These are phyloP conservation scores for Quadroppia sp. DNA, from an alignment of 2,888 invertebrate genomes.

Conservation along the genomic window DNA sequence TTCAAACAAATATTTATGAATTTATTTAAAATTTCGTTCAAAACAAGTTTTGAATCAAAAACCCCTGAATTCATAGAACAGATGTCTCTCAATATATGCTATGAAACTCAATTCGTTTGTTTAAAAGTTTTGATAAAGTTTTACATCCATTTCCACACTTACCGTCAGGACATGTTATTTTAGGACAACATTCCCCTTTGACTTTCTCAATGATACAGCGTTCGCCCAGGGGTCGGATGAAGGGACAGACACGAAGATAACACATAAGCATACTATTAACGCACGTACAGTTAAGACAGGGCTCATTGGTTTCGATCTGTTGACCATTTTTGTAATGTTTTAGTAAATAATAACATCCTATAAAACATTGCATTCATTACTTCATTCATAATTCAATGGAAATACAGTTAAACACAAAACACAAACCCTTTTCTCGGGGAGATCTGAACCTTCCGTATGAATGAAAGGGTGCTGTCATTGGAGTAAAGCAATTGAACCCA, in stretches of 20 bases:
- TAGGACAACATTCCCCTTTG: slow-evolving; percentile 86
- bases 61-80: too few species aligned
- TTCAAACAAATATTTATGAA: too few species aligned
- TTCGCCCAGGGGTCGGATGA: slow-evolving; percentile 86
- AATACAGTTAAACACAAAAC: too few species aligned
- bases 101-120: too few species aligned
- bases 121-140: too few species aligned
- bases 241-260: slow-evolving; percentile 85
- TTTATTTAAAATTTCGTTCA: too few species aligned
- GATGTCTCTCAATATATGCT: too few species aligned
- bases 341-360: slow-evolving; percentile 87
- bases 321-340: slow-evolving; percentile 89
- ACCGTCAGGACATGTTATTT: slow-evolving; percentile 90
- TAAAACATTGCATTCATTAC: too few species aligned
- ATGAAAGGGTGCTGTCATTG: slow-evolving; percentile 42
- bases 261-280: slow-evolving; percentile 94
- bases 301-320: slow-evolving; percentile 88
- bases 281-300: slow-evolving; percentile 91
- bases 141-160: too few species aligned
- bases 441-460: slow-evolving; percentile 41
- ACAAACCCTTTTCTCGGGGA: slow-evolving; percentile 43
- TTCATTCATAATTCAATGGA: not conserved
- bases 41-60: too few species aligned
- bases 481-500: too few species aligned
- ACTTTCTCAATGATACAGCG: slow-evolving; percentile 84